Evolutionary conservation across 2,113 vertebrate genomes (phyloP).

Genomic region (Crotalus tigris): DNA sequence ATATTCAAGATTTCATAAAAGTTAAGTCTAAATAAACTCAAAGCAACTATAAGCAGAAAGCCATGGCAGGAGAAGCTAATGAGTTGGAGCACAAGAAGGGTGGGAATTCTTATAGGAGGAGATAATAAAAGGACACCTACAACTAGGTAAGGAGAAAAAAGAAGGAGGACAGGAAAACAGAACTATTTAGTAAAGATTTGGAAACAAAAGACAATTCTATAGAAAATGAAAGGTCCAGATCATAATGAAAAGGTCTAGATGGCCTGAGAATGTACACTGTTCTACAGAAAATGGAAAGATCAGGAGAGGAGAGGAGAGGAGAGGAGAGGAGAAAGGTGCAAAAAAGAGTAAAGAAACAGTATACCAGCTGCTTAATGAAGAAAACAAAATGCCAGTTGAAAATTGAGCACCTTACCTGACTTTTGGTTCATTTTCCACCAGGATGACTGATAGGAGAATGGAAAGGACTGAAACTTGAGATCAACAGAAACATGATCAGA

Average conservation of each 20-base stretch:
- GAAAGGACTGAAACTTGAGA: neutral
- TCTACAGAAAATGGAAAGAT: neutral
- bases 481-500: neutral
- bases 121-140: neutral
- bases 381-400: neutral
- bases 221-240: neutral
- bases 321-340: neutral
- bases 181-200: neutral
- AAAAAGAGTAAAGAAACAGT: neutral
- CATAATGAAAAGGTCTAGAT: neutral
- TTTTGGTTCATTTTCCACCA: neutral
- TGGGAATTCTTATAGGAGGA: neutral
- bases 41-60: neutral
- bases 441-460: neutral
- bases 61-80: neutral
- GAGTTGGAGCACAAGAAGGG: neutral
- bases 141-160: neutral
- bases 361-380: neutral
- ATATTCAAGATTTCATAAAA: neutral
- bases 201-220: neutral
- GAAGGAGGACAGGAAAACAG: neutral
- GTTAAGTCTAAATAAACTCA: neutral
- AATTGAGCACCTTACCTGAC: neutral
- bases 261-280: neutral
- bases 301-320: neutral